Evolutionary conservation across 2,797 vertebrate species (phyloP).

Genomic region (Rhynchotus rufescens): DNA sequence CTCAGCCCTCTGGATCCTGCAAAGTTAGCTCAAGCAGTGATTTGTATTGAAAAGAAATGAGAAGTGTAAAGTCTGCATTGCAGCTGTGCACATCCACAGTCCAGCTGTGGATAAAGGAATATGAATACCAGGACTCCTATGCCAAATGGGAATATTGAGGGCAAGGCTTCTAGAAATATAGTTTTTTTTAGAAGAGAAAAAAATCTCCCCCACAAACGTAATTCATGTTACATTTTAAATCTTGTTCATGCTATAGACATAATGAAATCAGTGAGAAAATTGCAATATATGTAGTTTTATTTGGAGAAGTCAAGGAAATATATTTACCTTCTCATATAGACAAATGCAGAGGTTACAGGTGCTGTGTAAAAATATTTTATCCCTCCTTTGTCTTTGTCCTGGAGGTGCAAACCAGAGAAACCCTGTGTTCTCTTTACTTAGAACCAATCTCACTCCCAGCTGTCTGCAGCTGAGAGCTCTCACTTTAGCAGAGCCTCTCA

Average conservation of each 20-base stretch:
- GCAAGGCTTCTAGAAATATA: not conserved
- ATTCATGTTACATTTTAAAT: not conserved
- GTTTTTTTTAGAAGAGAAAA: not conserved
- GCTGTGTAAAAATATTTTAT: not conserved
- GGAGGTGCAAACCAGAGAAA: not conserved
- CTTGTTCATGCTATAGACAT: not conserved
- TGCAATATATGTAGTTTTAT: fast-evolving
- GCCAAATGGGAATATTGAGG: not conserved
- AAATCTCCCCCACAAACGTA: fast-evolving
- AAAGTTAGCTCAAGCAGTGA: not conserved
- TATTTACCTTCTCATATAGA: not conserved
- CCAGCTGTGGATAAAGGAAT: not conserved
- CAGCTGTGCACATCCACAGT: not conserved
- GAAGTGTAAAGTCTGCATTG: not conserved
- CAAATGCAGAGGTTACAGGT: not conserved
- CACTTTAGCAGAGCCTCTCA: not conserved
- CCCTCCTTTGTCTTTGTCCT: not conserved
- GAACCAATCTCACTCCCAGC: not conserved
- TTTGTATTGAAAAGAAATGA: not conserved
- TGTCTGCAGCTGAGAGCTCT: not conserved
- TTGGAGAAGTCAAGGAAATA: not conserved
- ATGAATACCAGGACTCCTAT: not conserved
- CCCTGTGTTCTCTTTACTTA: not conserved
- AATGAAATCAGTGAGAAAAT: not conserved
- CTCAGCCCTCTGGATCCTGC: not conserved